Evolutionary conservation across 2,888 invertebrate genomes (phyloP).

Genomic region (Trissolcus brochymenae): DNA sequence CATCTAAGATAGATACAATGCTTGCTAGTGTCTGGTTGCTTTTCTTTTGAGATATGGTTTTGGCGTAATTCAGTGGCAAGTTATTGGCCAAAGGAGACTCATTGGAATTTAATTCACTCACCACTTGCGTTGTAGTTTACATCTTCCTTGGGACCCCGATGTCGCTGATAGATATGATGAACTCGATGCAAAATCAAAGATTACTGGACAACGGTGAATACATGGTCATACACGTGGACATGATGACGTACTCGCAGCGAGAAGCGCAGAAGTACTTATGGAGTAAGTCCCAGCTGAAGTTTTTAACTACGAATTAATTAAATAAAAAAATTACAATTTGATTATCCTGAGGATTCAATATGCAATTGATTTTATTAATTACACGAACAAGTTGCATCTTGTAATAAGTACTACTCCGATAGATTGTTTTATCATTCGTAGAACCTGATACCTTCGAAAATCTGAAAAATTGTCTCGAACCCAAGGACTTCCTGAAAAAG

Average conservation of each 20-base stretch:
- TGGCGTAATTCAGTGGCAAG: not conserved
- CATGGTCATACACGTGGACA: constrained; percentile 96
- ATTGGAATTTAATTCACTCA: not conserved
- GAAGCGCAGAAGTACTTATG: constrained; percentile 89
- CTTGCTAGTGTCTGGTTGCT: constrained; percentile 20
- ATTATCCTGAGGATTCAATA: not conserved
- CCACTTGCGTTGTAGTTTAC: constrained; percentile 83
- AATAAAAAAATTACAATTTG: too few species aligned
- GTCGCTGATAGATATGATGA: constrained; percentile 93
- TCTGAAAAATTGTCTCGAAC: constrained; percentile 80
- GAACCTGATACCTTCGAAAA: constrained; percentile 75
- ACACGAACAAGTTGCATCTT: constrained; percentile 38
- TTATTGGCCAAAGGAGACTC: not conserved
- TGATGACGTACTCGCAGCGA: constrained; percentile 88
- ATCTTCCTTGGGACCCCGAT: constrained; percentile 93
- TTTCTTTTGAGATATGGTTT: not conserved
- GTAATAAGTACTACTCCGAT: constrained; percentile 57
- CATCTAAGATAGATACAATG: not conserved
- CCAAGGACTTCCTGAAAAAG: constrained; percentile 81
- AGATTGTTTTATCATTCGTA: constrained; percentile 53
- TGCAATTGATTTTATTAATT: constrained; percentile 8
- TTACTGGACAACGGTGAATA: constrained; percentile 95
- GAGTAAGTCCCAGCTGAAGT: constrained; percentile 79
- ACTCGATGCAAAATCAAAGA: constrained; percentile 91
- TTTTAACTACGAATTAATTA: not conserved